Evolutionary conservation across 2,113 vertebrate genomes (phyloP), one percentile per base, ranked within the genome.

Genomic region (Megatriorchis doriae): DNA sequence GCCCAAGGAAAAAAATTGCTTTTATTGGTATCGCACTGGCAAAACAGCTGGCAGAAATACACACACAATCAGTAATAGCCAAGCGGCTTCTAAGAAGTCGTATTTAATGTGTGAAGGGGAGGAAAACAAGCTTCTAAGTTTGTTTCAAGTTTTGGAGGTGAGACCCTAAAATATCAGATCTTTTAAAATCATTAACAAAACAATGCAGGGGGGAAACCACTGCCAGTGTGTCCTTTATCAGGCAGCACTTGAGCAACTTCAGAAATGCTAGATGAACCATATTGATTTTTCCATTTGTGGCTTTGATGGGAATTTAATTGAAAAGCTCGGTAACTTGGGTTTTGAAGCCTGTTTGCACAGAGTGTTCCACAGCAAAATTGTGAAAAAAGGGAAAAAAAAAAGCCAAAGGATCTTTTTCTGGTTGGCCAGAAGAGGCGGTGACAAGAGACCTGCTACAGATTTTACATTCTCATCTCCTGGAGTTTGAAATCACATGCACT

Each of bases 271-370:
- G 72, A 71, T 84, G 73, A 81, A 68, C 23, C 16, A 6, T 21
- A 75, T 40, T 80, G 88, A 92, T 91, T 96, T 95, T 92, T 80
- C 40, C 75, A 22, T 92, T 83, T 84, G 91, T 26, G 81, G 62
- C 58, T 91, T 94, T 90, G 78, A 90, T 73, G 92, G 59, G 62
- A 75, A 91, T 94, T 91, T 79, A 94, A 87, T 47, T 68, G 56
- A 83, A 93, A 88, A 96, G 20, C 4, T 10, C 20, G 3, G 55
- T 80, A 79, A 84, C 36, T 9, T 0, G 1, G 7, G 36, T 36
- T 67, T 78, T 53, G 62, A 78, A 87, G 67, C 70, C 87, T 86
- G 59, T 73, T 79, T 84, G 72, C 68, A 78, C 53, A 17, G 65
- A 58, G 17, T 53, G 25, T 88, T 86, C 53, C 56, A 47, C 29